A percentile compares a stretch with the other conserved stretches of the same genome.
These are phyloP conservation scores for Physocephala rufipes DNA, from an alignment of 2,888 invertebrate species.

Conservation along the genomic window DNA sequence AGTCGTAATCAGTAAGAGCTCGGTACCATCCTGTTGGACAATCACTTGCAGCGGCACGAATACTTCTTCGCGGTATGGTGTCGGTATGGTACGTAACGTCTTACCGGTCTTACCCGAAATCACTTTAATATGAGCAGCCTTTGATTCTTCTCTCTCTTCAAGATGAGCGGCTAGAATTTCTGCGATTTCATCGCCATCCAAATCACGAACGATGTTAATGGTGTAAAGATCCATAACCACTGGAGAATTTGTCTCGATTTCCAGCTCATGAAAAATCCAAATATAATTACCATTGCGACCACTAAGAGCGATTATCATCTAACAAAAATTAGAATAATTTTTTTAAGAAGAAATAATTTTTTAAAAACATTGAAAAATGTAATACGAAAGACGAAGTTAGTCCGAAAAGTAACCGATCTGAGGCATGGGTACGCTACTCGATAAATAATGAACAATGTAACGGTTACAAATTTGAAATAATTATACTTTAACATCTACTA, in stretches of 20 bases:
- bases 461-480: not conserved
- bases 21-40: slow-evolving; percentile 71
- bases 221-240: slow-evolving; percentile 72
- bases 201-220: slow-evolving; percentile 75
- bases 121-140: slow-evolving; percentile 74
- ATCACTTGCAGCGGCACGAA: slow-evolving; percentile 79
- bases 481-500: too few relatives aligned
- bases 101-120: slow-evolving; percentile 77
- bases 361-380: not conserved
- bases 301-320: slow-evolving; percentile 74
- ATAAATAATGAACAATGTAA: too few relatives aligned
- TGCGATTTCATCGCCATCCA: slow-evolving; percentile 74
- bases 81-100: slow-evolving; percentile 70
- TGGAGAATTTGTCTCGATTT: slow-evolving; percentile 66
- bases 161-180: slow-evolving; percentile 79
- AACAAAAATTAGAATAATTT: slow-evolving; percentile 40
- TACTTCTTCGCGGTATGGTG: slow-evolving; percentile 74
- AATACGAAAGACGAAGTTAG: not conserved
- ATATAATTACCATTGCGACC: slow-evolving; percentile 73
- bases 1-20: slow-evolving; percentile 75
- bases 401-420: too few relatives aligned
- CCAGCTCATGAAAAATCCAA: slow-evolving; percentile 69
- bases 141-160: slow-evolving; percentile 67
- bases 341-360: not conserved
- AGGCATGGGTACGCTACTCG: too few relatives aligned